A percentile compares a stretch with the other conserved stretches of the same genome.
Conservation (phyloP, 2,888 invertebrate genomes). For the Xestoiulus laeticollis region DNA sequence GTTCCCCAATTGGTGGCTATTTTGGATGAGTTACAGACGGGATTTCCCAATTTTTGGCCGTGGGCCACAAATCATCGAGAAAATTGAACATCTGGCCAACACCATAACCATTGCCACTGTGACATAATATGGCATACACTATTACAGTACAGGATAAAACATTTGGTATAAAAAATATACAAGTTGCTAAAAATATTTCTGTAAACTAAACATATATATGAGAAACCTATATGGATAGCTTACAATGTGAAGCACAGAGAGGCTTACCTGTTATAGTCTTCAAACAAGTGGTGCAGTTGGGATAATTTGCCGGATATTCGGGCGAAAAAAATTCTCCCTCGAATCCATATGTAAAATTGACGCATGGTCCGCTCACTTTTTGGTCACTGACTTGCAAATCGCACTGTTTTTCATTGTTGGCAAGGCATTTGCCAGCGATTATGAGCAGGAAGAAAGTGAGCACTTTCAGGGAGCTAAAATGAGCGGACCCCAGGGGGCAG, state of each 20-base stretch:
- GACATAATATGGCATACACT: too few species aligned
- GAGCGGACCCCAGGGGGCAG: background rate
- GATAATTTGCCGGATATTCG: background rate
- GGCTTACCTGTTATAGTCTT: background rate
- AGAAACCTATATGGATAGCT: too few species aligned
- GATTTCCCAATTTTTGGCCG: too few species aligned
- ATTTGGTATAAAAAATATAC: too few species aligned
- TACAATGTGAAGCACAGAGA: background rate
- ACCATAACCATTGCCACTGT: too few species aligned
- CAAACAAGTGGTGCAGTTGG: background rate
- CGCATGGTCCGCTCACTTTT: background rate
- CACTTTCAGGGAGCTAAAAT: background rate
- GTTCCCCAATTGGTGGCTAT: too few species aligned
- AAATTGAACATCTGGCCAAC: too few species aligned
- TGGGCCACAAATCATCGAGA: too few species aligned
- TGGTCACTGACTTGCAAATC: background rate
- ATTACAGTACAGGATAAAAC: too few species aligned
- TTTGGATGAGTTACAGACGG: too few species aligned
- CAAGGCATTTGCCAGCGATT: background rate
- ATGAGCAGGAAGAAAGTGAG: background rate
- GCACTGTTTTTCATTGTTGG: background rate
- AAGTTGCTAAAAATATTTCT: too few species aligned
- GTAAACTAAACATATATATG: too few species aligned
- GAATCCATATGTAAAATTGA: background rate
- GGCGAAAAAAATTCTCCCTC: background rate